These are phyloP conservation scores for Calephelis perditalis DNA, from an alignment of 2,888 invertebrate genomes.

Conservation along the genomic window DNA sequence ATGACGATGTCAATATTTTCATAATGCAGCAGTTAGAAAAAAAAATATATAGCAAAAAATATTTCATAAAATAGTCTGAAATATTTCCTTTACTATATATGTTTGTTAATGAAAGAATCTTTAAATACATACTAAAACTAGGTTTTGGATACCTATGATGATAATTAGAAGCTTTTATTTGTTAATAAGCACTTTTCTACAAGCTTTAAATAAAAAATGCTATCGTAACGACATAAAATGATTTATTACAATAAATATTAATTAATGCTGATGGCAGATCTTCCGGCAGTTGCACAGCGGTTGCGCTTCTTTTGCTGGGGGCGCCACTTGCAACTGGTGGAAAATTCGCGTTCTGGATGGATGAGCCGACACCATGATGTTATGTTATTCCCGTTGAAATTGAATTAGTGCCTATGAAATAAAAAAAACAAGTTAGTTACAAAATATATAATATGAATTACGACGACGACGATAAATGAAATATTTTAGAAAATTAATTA, in stretches of 20 bases:
- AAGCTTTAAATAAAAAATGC: constrained; percentile 29
- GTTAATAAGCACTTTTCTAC: constrained; percentile 7
- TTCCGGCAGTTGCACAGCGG: constrained; percentile 72
- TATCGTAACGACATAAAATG: constrained; percentile 42
- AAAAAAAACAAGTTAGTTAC: constrained; percentile 31
- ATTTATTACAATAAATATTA: constrained; percentile 50
- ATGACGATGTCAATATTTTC: no score
- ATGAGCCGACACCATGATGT: constrained; percentile 62
- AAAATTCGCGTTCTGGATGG: constrained; percentile 61
- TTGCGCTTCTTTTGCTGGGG: constrained; percentile 27
- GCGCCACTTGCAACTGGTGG: constrained; percentile 67
- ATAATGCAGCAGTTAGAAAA: no score
- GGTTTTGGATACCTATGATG: no score
- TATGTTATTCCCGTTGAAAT: constrained; percentile 41
- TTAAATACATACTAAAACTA: no score
- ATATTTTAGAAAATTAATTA: not conserved
- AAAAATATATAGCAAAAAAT: no score
- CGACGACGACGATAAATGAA: constrained; percentile 1
- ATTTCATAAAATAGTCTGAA: no score
- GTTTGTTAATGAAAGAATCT: not conserved
- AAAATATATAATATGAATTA: constrained; percentile 18
- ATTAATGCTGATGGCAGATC: constrained; percentile 36
- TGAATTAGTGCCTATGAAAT: constrained; percentile 50
- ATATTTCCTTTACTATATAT: not conserved
- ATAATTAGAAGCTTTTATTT: not conserved